phyloP scores from a whole-genome alignment of 2,113 vertebrate genomes.

The Sinocyclocheilus anshuiensis region DNA sequence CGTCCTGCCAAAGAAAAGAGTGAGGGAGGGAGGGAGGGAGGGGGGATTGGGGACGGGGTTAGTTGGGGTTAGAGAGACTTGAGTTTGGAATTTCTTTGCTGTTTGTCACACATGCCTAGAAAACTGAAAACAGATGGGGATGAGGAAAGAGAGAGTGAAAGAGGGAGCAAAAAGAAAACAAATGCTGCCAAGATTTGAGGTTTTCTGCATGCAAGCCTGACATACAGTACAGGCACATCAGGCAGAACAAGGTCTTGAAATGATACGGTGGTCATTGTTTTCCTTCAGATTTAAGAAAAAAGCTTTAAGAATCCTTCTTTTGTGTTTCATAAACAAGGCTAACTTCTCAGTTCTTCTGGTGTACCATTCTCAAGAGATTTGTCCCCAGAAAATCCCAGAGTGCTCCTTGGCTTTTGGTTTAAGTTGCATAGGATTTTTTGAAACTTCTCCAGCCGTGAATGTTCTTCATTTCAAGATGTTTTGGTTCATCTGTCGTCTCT shows the following conservation, averaged over 20 bases:
- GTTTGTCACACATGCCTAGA: conserved; percentile 77
- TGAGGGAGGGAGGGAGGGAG: conserved; percentile 36
- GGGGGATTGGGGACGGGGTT: conserved; percentile 36
- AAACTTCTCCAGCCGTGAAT: background rate
- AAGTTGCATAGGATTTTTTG: background rate
- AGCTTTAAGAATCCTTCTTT: background rate
- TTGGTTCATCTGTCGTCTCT: conserved; percentile 30
- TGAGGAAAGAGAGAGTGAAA: conserved; percentile 45
- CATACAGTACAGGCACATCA: background rate
- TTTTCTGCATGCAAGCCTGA: background rate
- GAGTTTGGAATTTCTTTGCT: conserved; percentile 77
- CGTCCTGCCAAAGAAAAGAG: conserved; percentile 73
- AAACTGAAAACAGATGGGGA: conserved; percentile 81
- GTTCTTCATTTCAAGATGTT: conserved; percentile 32
- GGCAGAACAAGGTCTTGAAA: conserved; percentile 9
- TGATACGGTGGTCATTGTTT: conserved; percentile 27
- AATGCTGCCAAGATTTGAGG: conserved; percentile 38
- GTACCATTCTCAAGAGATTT: conserved; percentile 2
- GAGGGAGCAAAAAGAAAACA: conserved; percentile 57
- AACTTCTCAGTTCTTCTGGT: background rate
- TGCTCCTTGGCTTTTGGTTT: conserved; percentile 1
- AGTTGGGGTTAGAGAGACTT: conserved; percentile 68
- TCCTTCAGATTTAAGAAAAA: background rate
- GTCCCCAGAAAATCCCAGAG: conserved; percentile 14
- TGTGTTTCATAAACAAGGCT: background rate